A percentile compares a stretch with the other conserved stretches of the same genome.
Conservation (phyloP, 2,888 invertebrate genomes). For the Drosophila gaucha region DNA sequence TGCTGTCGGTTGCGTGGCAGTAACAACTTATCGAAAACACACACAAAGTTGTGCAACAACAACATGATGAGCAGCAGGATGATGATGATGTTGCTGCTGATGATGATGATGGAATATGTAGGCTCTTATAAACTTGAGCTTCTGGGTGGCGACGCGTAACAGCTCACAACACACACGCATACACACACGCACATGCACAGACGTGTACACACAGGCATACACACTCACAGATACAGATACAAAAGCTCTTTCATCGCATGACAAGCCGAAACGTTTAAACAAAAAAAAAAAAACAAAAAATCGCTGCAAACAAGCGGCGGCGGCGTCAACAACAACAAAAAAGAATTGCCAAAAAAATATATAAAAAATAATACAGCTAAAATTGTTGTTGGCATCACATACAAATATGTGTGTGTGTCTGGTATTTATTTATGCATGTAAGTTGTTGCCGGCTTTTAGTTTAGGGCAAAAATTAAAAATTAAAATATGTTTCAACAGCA, state of each 20-base stretch:
- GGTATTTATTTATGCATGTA: conserved; percentile 31
- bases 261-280: conserved; percentile 73
- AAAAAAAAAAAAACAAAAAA: conserved; percentile 41
- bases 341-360: conserved; percentile 27
- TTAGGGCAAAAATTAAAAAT: neutral
- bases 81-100: conserved; percentile 63
- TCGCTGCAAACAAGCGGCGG: conserved; percentile 26
- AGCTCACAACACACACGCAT: conserved; percentile 54
- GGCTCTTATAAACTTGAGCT: conserved; percentile 79
- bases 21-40: conserved; percentile 62
- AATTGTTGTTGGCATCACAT: conserved; percentile 39
- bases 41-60: conserved; percentile 26
- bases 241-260: conserved; percentile 73
- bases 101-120: conserved; percentile 77
- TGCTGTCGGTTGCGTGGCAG: conserved; percentile 68
- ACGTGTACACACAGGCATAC: conserved; percentile 21
- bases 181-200: neutral
- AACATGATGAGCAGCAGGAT: conserved; percentile 20
- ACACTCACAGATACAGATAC: conserved; percentile 8
- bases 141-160: conserved; percentile 83
- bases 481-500: neutral
- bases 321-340: conserved; percentile 35
- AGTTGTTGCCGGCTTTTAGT: neutral
- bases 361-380: conserved; percentile 16
- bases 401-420: conserved; percentile 10